Evolutionary conservation across 1,140 invertebrate species (phyloP), one percentile per base, ranked within the genome.

Genomic region (Hormaphis cornu): DNA sequence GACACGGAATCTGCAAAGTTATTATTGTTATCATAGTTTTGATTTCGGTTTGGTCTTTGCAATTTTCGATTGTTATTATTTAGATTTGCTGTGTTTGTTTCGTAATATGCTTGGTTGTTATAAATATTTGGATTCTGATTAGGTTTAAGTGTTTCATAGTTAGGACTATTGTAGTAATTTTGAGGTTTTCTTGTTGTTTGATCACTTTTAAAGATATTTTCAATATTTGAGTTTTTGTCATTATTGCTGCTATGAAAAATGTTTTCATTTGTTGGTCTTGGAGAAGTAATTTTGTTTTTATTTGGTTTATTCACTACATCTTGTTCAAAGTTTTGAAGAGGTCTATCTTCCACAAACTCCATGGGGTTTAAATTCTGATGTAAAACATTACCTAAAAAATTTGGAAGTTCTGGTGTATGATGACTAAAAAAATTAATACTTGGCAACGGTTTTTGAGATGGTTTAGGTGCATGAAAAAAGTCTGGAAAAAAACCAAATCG

Each of bases 121-220:
- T 50, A 20, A 10, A 22, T 18, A 50, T 50, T 50, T 18, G 20
- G 16, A 24, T 50, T 50, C 3, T 20, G 18, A 61, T 20, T 61
- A 33, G 42, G 42, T 16, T 14, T 63, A 1, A 33, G 40, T 46
- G 16, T 63, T 63, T 48, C 42, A 63, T 63, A 48, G 7, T 7
- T 61, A 18, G 58, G 37, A 63, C 48, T 48, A 20, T 63, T 48
- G 4, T 61, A 44, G 30, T 61, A 12, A 61, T 33, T 63, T 48
- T 66, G 59, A 22, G 61, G 28, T 50, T 3, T 50, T 16, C 9
- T 50, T 10, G 59, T 48, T 7, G 59, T 44, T 48, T 46, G 40
- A 14, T 35, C 18, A 1, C 14, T 22, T 16, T 3, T 8, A 28
- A 18, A 63, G 0, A 46, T 22, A 22, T 50, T 4, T 48, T 33